Percentiles rank a stretch among this genome's conserved stretches.
Conservation (phyloP, 2,888 invertebrate genomes). For the Melinaea menophilus region DNA sequence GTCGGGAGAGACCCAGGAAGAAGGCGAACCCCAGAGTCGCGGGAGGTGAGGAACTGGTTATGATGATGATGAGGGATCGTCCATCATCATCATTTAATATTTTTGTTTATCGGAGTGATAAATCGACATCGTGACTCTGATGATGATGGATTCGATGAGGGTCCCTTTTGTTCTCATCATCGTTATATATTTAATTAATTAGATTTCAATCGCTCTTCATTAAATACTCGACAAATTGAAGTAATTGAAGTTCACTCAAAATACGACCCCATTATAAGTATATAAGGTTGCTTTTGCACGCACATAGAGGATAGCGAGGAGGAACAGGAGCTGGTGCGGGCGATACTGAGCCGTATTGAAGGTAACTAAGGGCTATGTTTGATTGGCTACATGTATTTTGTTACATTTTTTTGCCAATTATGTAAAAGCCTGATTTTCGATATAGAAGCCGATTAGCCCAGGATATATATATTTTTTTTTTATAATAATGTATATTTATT, state of each 20-base stretch:
- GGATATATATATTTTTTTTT: not conserved
- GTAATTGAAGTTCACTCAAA: constrained; percentile 8
- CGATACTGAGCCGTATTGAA: constrained; percentile 67
- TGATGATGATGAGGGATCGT: too few species aligned
- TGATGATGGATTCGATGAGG: too few species aligned
- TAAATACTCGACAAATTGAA: not conserved
- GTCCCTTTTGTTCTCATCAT: too few species aligned
- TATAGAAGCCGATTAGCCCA: not conserved
- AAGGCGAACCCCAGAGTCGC: constrained; percentile 89
- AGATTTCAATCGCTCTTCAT: too few species aligned
- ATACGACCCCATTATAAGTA: not conserved
- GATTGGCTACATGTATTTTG: not conserved
- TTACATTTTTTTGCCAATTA: constrained; percentile 2
- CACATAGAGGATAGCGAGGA: constrained; percentile 65
- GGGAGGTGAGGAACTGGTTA: constrained; percentile 79
- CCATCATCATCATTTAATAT: too few species aligned
- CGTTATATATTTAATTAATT: not conserved
- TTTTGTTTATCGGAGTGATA: too few species aligned
- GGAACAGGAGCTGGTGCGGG: constrained; percentile 59
- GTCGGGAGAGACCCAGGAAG: constrained; percentile 88
- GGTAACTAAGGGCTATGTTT: constrained; percentile 43
- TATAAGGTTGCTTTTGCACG: constrained; percentile 40
- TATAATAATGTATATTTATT: too few species aligned
- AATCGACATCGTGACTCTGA: too few species aligned
- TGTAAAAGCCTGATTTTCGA: constrained; percentile 23